A percentile compares a stretch with the other conserved stretches of the same genome.
phyloP scores from a whole-genome alignment of 2,113 vertebrate species.

The Microtus richardsoni region DNA sequence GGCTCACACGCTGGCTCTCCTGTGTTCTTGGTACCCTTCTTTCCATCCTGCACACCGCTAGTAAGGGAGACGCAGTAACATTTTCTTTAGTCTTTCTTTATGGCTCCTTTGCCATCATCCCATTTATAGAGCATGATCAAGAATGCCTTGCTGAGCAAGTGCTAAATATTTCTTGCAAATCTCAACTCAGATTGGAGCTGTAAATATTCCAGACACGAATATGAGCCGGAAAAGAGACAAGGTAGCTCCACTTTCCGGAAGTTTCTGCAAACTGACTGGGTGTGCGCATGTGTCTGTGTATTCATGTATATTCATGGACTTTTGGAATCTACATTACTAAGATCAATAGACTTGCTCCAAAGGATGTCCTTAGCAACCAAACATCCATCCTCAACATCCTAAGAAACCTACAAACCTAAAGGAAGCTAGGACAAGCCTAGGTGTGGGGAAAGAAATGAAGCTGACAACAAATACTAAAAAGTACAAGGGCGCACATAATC shows the following conservation, averaged over 20 bases:
- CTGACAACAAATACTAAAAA: neutral
- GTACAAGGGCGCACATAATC: neutral
- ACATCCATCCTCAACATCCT: neutral
- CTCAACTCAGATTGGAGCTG: slow-evolving; percentile 7
- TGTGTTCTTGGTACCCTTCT: neutral
- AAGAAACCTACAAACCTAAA: neutral
- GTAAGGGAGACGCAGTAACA: neutral
- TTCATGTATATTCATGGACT: neutral
- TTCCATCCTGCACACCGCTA: neutral
- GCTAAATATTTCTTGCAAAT: slow-evolving; percentile 73
- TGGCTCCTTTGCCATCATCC: slow-evolving; percentile 55
- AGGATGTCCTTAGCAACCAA: neutral
- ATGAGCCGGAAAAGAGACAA: slow-evolving; percentile 2
- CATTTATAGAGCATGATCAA: slow-evolving; percentile 59
- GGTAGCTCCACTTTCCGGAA: slow-evolving; percentile 1
- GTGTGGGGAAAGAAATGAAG: neutral
- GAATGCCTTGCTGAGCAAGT: slow-evolving; percentile 66
- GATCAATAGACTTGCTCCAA: neutral
- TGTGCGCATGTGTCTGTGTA: neutral
- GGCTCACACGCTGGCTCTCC: neutral
- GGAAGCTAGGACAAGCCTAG: neutral
- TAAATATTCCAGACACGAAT: slow-evolving; percentile 49
- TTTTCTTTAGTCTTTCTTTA: slow-evolving; percentile 53
- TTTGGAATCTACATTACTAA: neutral
- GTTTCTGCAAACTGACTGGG: neutral